These are phyloP conservation scores for Neopipo cinnamomea DNA, from an alignment of 2,113 vertebrate genomes.

Conservation along the genomic window DNA sequence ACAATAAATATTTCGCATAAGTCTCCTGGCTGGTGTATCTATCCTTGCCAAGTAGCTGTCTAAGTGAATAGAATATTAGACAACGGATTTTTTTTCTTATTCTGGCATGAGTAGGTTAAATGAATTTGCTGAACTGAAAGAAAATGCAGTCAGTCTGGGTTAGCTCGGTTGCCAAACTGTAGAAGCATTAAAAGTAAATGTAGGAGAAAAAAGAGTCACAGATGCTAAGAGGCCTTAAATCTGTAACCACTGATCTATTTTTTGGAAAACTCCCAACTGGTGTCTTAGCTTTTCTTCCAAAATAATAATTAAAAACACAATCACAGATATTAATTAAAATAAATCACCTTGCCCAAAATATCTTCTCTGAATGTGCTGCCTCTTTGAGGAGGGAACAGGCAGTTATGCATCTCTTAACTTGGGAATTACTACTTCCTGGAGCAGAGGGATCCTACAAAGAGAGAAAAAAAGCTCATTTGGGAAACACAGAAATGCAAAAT, in stretches of 20 bases:
- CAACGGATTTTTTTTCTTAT: background rate
- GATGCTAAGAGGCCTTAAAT: slow-evolving; percentile 16
- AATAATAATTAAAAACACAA: background rate
- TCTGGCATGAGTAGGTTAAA: background rate
- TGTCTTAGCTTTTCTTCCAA: background rate
- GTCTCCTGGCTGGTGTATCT: background rate
- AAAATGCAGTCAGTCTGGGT: background rate
- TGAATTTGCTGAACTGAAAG: background rate
- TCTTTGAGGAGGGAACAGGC: background rate
- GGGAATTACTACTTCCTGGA: background rate
- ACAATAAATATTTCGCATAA: background rate
- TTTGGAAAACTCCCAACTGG: background rate
- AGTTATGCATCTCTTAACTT: background rate
- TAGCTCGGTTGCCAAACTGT: background rate
- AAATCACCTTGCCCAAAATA: background rate
- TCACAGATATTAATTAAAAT: background rate
- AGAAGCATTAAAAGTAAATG: slow-evolving; percentile 1
- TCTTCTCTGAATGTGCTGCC: background rate
- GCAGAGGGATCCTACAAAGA: background rate
- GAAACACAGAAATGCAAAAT: background rate
- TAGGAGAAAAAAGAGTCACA: background rate
- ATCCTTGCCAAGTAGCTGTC: background rate
- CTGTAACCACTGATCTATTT: slow-evolving; percentile 17
- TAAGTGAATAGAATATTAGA: background rate
- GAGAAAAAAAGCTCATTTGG: background rate